These are phyloP conservation scores for Pseudomyrmex cubaensis DNA, from an alignment of 1,140 invertebrate genomes.

Conservation along the genomic window DNA sequence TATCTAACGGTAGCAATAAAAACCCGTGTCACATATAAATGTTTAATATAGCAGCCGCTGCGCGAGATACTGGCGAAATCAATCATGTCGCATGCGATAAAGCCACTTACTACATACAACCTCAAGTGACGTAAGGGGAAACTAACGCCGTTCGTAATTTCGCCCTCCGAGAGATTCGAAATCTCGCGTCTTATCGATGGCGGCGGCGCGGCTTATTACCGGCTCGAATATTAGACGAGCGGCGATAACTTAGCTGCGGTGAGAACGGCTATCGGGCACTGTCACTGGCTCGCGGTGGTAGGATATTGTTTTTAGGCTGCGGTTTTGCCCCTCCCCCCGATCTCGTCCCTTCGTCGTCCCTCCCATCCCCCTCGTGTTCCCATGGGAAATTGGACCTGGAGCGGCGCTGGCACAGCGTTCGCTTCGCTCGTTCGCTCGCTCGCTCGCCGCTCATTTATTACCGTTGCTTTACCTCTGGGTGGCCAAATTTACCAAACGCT, in stretches of 20 bases:
- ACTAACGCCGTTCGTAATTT: constrained; percentile 1
- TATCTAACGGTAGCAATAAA: constrained; percentile 16
- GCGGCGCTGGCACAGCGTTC: constrained; percentile 70
- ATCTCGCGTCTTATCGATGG: constrained; percentile 63
- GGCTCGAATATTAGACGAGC: constrained; percentile 73
- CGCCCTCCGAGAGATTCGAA: constrained; percentile 39
- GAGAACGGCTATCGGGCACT: constrained; percentile 75
- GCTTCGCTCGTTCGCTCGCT: constrained; percentile 36
- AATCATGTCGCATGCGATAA: not conserved
- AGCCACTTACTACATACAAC: too few relatives aligned
- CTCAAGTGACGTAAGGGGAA: too few relatives aligned
- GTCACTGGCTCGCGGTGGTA: constrained; percentile 77
- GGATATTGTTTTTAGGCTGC: constrained; percentile 84
- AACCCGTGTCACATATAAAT: not conserved
- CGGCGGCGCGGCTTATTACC: constrained; percentile 69
- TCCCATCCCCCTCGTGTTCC: constrained; percentile 64
- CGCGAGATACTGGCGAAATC: not conserved
- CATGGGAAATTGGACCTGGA: constrained; percentile 82
- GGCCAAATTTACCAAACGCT: constrained; percentile 80
- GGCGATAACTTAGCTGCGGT: constrained; percentile 73
- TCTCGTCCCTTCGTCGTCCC: not conserved
- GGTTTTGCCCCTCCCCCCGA: constrained; percentile 75
- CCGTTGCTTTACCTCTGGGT: constrained; percentile 82
- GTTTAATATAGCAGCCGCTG: not conserved
- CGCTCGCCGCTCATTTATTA: constrained; percentile 84